Percentiles rank a stretch among this genome's conserved stretches.
Evolutionary conservation across 2,113 vertebrate species (phyloP).

Genomic region (Rattus norvegicus): GRCr8 NC_086021.1:78464501-78465000

Average conservation of each 20-base stretch:
- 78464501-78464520: not conserved
- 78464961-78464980: not conserved
- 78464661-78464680: not conserved
- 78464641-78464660: not conserved
- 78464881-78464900: not conserved
- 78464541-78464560: not conserved
- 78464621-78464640: not conserved
- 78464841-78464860: not conserved
- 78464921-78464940: not conserved
- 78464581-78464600: conserved; percentile 3
- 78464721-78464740: not conserved
- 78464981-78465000: not conserved
- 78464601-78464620: not conserved
- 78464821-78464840: not conserved
- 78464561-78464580: not conserved
- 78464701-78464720: not conserved
- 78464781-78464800: not conserved
- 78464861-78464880: not conserved
- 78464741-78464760: not conserved
- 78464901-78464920: not conserved
- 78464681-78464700: not conserved
- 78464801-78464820: not conserved
- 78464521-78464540: not conserved
- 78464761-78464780: not conserved
- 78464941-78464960: not conserved